phyloP scores from a whole-genome alignment of 2,888 invertebrate genomes.

The Mimachlamys varia region DNA sequence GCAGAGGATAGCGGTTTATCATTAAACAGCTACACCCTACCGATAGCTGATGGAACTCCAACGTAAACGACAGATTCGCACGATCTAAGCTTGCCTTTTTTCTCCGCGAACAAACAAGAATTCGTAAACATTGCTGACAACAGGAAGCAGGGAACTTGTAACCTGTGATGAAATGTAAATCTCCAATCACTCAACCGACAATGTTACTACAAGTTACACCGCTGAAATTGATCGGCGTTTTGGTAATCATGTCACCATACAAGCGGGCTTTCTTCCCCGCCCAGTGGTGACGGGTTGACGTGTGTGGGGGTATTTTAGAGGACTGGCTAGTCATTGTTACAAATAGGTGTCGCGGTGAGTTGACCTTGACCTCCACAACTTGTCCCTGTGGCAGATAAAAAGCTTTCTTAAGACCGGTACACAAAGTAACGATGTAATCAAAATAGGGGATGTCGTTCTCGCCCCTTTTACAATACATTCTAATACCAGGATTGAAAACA shows the following conservation, averaged over 20 bases:
- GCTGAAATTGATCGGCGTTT: conserved; percentile 27
- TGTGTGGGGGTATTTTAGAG: conserved; percentile 31
- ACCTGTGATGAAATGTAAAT: neutral
- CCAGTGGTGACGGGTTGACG: conserved; percentile 20
- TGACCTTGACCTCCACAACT: neutral
- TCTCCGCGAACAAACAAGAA: neutral
- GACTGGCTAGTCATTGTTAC: conserved; percentile 31
- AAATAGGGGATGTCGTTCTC: neutral
- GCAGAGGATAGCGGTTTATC: neutral
- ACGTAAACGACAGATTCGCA: neutral
- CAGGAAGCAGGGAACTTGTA: neutral
- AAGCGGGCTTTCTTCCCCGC: conserved; percentile 18
- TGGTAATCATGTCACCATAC: neutral
- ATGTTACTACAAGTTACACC: neutral
- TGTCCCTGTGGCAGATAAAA: conserved; percentile 19
- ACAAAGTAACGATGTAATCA: conserved; percentile 19
- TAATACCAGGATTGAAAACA: neutral
- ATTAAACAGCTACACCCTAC: neutral
- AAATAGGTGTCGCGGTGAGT: conserved; percentile 30
- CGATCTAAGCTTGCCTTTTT: neutral
- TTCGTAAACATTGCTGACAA: conserved; percentile 8
- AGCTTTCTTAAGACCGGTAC: neutral
- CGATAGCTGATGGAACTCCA: neutral
- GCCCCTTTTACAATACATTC: neutral
- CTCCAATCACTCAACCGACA: conserved; percentile 17